These are phyloP conservation scores for Benthosema pterotum DNA, from an alignment of 2,797 vertebrate genomes.

Conservation along the genomic window DNA sequence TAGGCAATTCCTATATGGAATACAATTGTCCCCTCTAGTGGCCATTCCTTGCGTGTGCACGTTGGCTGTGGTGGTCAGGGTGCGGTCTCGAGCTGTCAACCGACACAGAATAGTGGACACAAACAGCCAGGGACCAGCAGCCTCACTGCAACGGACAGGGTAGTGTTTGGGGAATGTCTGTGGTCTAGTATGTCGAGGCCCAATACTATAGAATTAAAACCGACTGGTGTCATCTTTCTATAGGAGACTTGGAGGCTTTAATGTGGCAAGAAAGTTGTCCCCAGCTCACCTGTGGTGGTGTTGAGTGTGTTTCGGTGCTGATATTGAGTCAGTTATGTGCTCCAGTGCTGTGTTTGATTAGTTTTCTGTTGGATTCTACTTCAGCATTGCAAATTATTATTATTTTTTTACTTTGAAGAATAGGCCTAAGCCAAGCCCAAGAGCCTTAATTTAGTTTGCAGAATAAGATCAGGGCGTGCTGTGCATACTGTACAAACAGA, in stretches of 20 bases:
- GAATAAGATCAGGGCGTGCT: too few relatives aligned
- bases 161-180: not conserved
- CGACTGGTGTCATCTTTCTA: not conserved
- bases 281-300: not conserved
- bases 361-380: too few relatives aligned
- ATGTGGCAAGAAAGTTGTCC: not conserved
- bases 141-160: constrained; percentile 37
- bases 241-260: not conserved
- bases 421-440: too few relatives aligned
- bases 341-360: too few relatives aligned
- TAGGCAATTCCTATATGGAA: too few relatives aligned
- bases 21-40: constrained; percentile 42
- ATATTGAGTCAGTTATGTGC: too few relatives aligned
- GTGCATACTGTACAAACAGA: too few relatives aligned
- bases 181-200: not conserved
- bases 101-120: constrained; percentile 90
- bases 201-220: too few relatives aligned
- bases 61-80: constrained; percentile 77
- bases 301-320: too few relatives aligned
- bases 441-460: too few relatives aligned
- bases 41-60: constrained; percentile 48
- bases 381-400: too few relatives aligned
- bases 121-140: constrained; percentile 81
- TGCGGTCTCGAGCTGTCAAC: constrained; percentile 90
- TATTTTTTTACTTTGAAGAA: too few relatives aligned